phyloP scores from a whole-genome alignment of 1,140 invertebrate species.

The Temnothorax nylanderi region DNA sequence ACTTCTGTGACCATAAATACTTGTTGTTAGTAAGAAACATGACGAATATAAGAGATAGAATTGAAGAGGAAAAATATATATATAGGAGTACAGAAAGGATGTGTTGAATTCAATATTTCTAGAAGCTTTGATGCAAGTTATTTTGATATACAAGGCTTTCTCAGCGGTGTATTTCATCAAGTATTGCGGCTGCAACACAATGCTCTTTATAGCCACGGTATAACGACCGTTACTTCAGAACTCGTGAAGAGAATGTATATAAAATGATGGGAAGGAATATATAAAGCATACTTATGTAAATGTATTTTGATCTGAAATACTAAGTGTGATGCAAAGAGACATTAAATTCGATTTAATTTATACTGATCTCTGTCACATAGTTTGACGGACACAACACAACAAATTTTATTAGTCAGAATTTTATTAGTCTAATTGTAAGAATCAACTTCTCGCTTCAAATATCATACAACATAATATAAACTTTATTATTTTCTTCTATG shows the following conservation, averaged over 20 bases:
- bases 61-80: neutral
- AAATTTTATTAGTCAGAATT: neutral
- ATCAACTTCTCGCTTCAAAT: neutral
- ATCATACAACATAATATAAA: neutral
- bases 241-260: neutral
- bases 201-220: neutral
- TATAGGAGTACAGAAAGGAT: neutral
- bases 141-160: neutral
- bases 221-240: neutral
- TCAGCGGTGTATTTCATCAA: conserved; percentile 14
- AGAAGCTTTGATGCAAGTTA: neutral
- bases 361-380: neutral
- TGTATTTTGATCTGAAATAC: neutral
- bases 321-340: neutral
- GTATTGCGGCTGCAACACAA: neutral
- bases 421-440: neutral
- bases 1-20: neutral
- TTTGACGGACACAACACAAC: neutral
- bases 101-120: conserved; percentile 31
- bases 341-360: neutral
- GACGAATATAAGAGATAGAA: neutral
- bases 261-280: neutral
- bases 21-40: neutral
- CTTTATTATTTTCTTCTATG: neutral
- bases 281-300: neutral